A percentile compares a stretch with the other conserved stretches of the same genome.
Evolutionary conservation across 2,888 invertebrate genomes (phyloP).

Genomic region (Melinaea marsaeus): DNA sequence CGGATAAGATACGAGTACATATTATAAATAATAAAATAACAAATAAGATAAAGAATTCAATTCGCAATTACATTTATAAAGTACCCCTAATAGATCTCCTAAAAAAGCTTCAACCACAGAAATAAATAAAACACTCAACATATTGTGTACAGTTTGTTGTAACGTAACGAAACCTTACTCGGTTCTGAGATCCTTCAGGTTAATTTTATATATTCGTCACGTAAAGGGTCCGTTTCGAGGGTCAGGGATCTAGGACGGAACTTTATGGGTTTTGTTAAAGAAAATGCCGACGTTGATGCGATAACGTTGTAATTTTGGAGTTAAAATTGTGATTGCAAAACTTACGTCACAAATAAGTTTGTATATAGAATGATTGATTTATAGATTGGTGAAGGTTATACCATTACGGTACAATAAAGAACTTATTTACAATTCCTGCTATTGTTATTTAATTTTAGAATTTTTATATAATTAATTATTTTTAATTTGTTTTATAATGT

Average conservation of each 20-base stretch:
- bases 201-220: conserved; percentile 11
- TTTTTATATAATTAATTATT: no score
- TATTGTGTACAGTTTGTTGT: conserved; percentile 1
- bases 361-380: conserved; percentile 2
- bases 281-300: conserved; percentile 2
- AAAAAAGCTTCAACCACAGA: no score
- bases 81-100: no score
- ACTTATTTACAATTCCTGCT: no score
- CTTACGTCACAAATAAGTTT: background rate
- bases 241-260: conserved; percentile 5
- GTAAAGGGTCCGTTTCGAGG: conserved; percentile 10
- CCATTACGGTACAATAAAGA: background rate
- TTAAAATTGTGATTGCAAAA: conserved; percentile 6
- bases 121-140: background rate
- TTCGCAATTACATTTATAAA: no score
- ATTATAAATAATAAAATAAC: no score
- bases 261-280: background rate
- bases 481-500: no score
- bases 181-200: background rate
- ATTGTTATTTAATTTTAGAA: no score
- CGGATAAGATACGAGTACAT: no score
- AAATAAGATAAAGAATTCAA: no score
- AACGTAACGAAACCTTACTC: background rate
- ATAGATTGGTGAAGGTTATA: background rate
- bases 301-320: conserved; percentile 7